These are phyloP conservation scores for Ammospiza caudacuta DNA, from an alignment of 2,113 vertebrate genomes.

Conservation along the genomic window DNA sequence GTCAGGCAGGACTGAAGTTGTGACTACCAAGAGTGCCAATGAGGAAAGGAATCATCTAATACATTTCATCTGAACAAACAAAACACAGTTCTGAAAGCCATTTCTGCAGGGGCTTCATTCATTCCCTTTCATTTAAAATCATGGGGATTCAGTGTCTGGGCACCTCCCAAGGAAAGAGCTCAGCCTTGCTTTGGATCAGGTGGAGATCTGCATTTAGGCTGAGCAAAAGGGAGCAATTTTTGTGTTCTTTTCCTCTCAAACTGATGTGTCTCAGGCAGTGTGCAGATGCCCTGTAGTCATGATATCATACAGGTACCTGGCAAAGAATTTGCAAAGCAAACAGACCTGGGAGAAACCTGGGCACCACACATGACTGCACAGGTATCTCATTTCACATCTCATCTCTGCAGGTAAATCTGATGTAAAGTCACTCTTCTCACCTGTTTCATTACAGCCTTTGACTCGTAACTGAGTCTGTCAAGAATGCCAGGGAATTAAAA, in stretches of 20 bases:
- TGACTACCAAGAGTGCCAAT: constrained; percentile 14
- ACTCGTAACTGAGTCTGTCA: neutral
- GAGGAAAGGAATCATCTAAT: neutral
- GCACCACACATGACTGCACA: neutral
- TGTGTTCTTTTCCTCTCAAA: neutral
- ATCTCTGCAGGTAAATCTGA: neutral
- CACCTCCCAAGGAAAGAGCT: neutral
- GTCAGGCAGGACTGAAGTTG: constrained; percentile 5
- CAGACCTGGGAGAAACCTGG: neutral
- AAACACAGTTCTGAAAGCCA: neutral
- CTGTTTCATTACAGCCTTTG: neutral
- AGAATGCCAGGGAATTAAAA: neutral
- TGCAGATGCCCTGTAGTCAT: neutral
- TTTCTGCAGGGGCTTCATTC: neutral
- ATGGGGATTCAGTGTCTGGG: neutral
- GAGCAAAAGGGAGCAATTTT: neutral
- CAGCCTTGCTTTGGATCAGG: neutral
- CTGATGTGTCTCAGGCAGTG: neutral
- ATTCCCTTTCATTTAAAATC: neutral
- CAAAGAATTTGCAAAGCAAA: neutral
- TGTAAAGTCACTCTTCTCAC: neutral
- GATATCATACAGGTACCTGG: neutral
- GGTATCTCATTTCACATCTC: neutral
- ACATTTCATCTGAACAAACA: neutral
- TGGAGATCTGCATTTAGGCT: neutral